These are phyloP conservation scores for Hypotaenidia philippensis DNA, from an alignment of 2,797 vertebrate genomes.

Conservation along the genomic window DNA sequence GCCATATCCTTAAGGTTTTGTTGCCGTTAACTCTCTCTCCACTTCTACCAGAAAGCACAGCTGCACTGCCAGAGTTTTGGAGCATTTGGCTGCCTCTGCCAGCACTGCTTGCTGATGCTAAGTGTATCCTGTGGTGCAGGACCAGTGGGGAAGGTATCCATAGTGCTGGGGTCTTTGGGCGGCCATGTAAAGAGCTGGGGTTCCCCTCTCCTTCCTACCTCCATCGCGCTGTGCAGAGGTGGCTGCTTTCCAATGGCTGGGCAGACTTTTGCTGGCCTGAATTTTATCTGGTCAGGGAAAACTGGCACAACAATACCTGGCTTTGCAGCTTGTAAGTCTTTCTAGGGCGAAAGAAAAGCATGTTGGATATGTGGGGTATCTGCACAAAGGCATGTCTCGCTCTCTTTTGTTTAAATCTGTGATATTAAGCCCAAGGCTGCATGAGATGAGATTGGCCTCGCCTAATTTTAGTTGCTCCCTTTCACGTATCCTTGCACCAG, in stretches of 20 bases:
- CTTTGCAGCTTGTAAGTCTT: not conserved
- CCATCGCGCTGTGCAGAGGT: rapidly evolving
- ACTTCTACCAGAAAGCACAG: not conserved
- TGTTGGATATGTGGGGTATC: not conserved
- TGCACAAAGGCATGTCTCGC: not conserved
- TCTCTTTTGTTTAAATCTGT: not conserved
- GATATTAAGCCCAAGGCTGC: not conserved
- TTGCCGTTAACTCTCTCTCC: not conserved
- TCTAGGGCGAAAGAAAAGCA: rapidly evolving
- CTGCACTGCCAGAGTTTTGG: not conserved
- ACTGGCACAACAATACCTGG: rapidly evolving
- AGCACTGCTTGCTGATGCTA: not conserved
- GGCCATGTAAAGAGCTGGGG: rapidly evolving
- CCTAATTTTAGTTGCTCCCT: not conserved
- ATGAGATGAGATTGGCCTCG: not conserved
- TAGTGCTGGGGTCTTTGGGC: not conserved
- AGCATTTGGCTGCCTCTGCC: rapidly evolving
- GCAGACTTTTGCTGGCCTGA: not conserved
- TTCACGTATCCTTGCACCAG: not conserved
- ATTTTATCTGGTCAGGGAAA: not conserved
- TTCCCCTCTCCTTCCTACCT: not conserved
- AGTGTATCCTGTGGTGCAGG: not conserved
- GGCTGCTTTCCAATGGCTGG: not conserved
- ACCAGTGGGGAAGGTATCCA: not conserved
- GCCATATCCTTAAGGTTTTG: not conserved